Evolutionary conservation across 1,140 invertebrate species (phyloP), one percentile per base, ranked within the genome.

Genomic region (Papilio polyxenes): DNA sequence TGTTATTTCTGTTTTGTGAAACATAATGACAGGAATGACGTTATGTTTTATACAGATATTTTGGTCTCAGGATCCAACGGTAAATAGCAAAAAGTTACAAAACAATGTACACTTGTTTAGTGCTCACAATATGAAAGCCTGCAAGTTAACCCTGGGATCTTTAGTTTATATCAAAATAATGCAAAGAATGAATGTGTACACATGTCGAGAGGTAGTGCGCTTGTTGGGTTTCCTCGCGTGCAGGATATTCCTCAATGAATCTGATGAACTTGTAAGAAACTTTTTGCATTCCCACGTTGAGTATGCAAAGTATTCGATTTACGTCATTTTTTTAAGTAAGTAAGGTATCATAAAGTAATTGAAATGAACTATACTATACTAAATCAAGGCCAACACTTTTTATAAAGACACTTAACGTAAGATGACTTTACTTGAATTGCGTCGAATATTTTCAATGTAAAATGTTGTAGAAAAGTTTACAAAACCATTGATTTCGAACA

Each of bases 231-330:
- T 93, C 92, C 82, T 90, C 85, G 89, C 92, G 90, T 91, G 90
- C 92, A 93, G 91, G 92, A 93, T 88, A 92, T 91, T 92, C 85
- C 84, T 92, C 86, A 92, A 93, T 93, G 91, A 90, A 92, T 89
- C 89, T 86, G 84, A 83, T 85, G 88, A 82, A 83, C 82, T 83
- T 84, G 79, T 81, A 87, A 85, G 83, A 86, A 86, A 87, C 86
- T 81, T 93, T 93, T 93, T 92, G 89, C 90, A 92, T 93, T 94
- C 92, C 91, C 92, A 94, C 92, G 92, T 31, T 13, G 78, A 80
- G 13, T n/a, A 40, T 79, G 76, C 17, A 8, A 79, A 79, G 76
- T 62, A 79, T 79, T 79, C 53, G 76, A 78, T 11, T 49, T 20
- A 13, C 15, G 56, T 59, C 3, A 20, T 62, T 62, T 62, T 31